These are phyloP conservation scores for Promerops cafer DNA, from an alignment of 2,113 vertebrate species.

Conservation along the genomic window DNA sequence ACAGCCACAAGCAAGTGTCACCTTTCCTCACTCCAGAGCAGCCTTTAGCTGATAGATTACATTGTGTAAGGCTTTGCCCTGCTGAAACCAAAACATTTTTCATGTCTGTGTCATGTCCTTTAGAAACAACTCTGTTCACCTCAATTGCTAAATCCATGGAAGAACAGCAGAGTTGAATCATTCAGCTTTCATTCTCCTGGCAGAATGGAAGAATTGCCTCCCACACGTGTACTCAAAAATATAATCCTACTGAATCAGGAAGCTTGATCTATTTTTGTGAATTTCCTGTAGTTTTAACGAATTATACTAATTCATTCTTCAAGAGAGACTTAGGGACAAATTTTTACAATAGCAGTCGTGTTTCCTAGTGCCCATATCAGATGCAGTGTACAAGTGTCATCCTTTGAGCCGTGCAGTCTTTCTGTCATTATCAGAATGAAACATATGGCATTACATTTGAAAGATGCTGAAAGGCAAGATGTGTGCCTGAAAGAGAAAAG, in stretches of 20 bases:
- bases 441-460: background rate
- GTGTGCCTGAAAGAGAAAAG: background rate
- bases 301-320: background rate
- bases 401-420: background rate
- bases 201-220: background rate
- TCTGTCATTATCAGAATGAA: background rate
- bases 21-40: background rate
- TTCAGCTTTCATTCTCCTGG: background rate
- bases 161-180: background rate
- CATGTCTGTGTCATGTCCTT: background rate
- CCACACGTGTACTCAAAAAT: background rate
- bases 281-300: background rate
- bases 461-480: background rate
- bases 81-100: background rate
- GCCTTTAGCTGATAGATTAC: background rate
- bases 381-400: background rate
- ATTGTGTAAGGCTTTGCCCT: background rate
- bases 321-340: background rate
- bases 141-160: background rate
- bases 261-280: background rate
- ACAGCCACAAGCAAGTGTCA: background rate
- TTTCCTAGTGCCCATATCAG: background rate
- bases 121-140: background rate
- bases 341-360: background rate
- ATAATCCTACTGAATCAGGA: background rate